Evolutionary conservation across 2,888 invertebrate species (phyloP), one percentile per base, ranked within the genome.

Genomic region (Tinea pellionella): DNA sequence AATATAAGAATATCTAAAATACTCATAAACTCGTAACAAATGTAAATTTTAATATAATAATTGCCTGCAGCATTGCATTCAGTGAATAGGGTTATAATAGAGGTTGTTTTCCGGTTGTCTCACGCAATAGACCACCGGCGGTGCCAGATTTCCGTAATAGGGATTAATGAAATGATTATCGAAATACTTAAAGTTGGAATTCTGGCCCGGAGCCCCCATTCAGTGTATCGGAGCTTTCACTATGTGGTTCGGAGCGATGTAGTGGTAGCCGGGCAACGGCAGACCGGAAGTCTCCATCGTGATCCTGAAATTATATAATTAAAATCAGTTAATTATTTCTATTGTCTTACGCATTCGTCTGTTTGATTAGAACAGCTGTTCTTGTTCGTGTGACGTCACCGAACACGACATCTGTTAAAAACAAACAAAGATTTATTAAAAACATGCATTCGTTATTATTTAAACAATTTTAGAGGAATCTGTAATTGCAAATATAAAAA

Each of bases 271-370:
- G 64, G 94, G 94, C 89, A 96, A 92, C 73, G 95, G 95, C 88
- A 96, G 90, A 64, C 96, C 95, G 69, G 96, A 95, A 61, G 96
- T 96, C 90, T 96, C 96, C 95, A 96, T 95, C 63, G 96, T 94
- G 94, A 96, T 96, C 92, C 96, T 96, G 92, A 63, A 92, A 91
- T 81, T 68, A 24, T 6, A 24, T 3, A 24, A 24, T 24, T 65
- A 62, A 73, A 4, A 37, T 37, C 9, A 37, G 11, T 37, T 12
- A 37, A 37, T 6, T 37, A 9, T 9, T 37, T 37, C n/a, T 37
- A 37, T 37, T 37, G 2, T 37, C 9, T 30, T 30, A 30, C 4
- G 9, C 30, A 7, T 7, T 30, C 30, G 30, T 30, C 9, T 30
- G 30, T 30, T 30, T 7, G n/a, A n/a, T n/a, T n/a, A n/a, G n/a